A percentile compares a stretch with the other conserved stretches of the same genome.
phyloP scores from a whole-genome alignment of 2,113 vertebrate species.

The Scatophagus argus region DNA sequence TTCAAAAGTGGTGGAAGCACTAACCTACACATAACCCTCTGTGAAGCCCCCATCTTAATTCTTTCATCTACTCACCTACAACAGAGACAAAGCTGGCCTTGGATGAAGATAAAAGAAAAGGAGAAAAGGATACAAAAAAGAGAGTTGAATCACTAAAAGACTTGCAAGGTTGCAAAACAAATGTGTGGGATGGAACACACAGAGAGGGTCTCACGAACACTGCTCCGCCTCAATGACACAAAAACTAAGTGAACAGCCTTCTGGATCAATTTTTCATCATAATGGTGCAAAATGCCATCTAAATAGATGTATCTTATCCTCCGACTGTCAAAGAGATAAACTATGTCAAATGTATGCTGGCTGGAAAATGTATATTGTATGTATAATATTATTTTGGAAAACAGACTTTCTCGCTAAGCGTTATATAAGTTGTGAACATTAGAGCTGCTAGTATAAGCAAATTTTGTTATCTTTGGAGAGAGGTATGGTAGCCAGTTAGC shows the following conservation, averaged over 20 bases:
- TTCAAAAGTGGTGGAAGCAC: slow-evolving; percentile 22
- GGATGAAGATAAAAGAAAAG: slow-evolving; percentile 59
- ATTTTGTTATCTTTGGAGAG: too few relatives aligned
- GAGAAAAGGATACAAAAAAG: slow-evolving; percentile 13
- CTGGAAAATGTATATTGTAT: too few relatives aligned
- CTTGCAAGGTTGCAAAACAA: slow-evolving; percentile 62
- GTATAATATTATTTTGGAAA: too few relatives aligned
- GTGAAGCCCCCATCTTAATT: slow-evolving; percentile 28
- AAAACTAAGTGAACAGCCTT: slow-evolving; percentile 3
- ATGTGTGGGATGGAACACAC: slow-evolving; percentile 25
- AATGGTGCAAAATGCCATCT: too few relatives aligned
- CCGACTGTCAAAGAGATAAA: too few relatives aligned
- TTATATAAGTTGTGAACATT: too few relatives aligned
- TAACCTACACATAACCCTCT: slow-evolving; percentile 25
- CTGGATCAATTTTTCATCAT: not conserved
- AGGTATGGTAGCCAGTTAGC: too few relatives aligned
- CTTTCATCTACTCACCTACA: slow-evolving; percentile 55
- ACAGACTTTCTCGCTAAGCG: too few relatives aligned
- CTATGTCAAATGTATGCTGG: too few relatives aligned
- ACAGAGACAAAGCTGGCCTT: slow-evolving; percentile 43
- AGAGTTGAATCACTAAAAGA: slow-evolving; percentile 37
- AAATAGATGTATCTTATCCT: too few relatives aligned
- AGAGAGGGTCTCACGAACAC: slow-evolving; percentile 15
- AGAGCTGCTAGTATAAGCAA: too few relatives aligned
- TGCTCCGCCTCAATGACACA: slow-evolving; percentile 16